Conservation (phyloP, 2,113 vertebrate species). For the Nestor notabilis region DNA sequence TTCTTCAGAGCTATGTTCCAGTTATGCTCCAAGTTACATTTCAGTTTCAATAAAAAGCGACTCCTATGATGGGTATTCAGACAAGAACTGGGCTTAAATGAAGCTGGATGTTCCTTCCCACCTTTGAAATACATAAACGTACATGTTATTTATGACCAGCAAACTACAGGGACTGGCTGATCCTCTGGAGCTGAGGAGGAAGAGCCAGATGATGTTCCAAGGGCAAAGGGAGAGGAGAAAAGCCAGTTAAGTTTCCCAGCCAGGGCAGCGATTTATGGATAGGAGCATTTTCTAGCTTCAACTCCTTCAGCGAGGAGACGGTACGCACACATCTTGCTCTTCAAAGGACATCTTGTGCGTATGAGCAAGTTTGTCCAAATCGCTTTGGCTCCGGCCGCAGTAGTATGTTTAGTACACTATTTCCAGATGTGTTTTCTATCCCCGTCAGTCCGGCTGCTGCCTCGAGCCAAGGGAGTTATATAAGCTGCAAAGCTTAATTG, state of each 20-base stretch:
- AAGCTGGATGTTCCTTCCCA: background rate
- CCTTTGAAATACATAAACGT: background rate
- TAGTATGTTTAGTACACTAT: background rate
- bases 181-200: background rate
- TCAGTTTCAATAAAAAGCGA: background rate
- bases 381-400: accelerated
- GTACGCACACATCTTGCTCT: background rate
- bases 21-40: background rate
- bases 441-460: background rate
- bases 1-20: background rate
- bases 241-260: background rate
- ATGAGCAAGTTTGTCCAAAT: slow-evolving; percentile 24
- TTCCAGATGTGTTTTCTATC: slow-evolving; percentile 58
- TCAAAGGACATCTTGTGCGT: slow-evolving; percentile 37
- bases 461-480: slow-evolving; percentile 32
- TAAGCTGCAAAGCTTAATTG: slow-evolving; percentile 55
- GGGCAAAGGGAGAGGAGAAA: background rate
- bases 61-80: background rate
- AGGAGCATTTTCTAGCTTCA: background rate
- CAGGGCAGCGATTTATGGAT: background rate
- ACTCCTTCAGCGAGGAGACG: background rate
- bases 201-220: background rate
- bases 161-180: background rate
- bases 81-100: background rate
- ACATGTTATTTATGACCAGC: background rate